These are phyloP conservation scores for Camponotus fellah DNA, from an alignment of 2,888 invertebrate species.

Conservation along the genomic window DNA sequence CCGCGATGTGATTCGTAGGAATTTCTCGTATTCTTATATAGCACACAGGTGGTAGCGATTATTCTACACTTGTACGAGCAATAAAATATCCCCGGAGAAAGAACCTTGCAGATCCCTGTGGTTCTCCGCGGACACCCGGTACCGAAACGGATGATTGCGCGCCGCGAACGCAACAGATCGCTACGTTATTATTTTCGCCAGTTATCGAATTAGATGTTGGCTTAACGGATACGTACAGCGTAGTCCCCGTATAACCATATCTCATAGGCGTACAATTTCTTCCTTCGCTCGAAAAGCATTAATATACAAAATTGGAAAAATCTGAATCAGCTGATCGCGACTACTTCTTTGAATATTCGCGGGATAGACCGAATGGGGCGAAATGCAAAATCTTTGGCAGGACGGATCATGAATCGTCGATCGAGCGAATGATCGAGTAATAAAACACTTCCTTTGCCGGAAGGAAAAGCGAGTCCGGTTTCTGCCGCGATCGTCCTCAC, in stretches of 20 bases:
- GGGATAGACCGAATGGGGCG: background rate
- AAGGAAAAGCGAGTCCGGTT: conserved; percentile 53
- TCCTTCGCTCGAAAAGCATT: background rate
- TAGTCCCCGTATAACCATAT: conserved; percentile 62
- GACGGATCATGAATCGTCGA: background rate
- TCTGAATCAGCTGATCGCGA: background rate
- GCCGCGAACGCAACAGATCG: conserved; percentile 75
- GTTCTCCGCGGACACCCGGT: conserved; percentile 74
- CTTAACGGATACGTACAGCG: conserved; percentile 78
- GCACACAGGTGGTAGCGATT: conserved; percentile 36
- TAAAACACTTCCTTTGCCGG: conserved; percentile 39
- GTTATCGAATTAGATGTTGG: conserved; percentile 84
- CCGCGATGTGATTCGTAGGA: conserved; percentile 9
- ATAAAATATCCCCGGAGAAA: conserved; percentile 34
- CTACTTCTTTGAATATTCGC: background rate
- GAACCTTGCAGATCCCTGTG: conserved; percentile 26
- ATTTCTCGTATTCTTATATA: conserved; percentile 47
- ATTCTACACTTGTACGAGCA: conserved; percentile 32
- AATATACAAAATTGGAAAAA: background rate
- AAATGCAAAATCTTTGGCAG: background rate
- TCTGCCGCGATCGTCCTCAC: conserved; percentile 56
- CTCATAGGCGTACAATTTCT: conserved; percentile 74
- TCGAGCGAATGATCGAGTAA: background rate
- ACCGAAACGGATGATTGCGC: conserved; percentile 74
- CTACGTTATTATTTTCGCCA: conserved; percentile 81